Conservation (phyloP, 2,888 invertebrate species). For the Trachelus troglodyta region DNA sequence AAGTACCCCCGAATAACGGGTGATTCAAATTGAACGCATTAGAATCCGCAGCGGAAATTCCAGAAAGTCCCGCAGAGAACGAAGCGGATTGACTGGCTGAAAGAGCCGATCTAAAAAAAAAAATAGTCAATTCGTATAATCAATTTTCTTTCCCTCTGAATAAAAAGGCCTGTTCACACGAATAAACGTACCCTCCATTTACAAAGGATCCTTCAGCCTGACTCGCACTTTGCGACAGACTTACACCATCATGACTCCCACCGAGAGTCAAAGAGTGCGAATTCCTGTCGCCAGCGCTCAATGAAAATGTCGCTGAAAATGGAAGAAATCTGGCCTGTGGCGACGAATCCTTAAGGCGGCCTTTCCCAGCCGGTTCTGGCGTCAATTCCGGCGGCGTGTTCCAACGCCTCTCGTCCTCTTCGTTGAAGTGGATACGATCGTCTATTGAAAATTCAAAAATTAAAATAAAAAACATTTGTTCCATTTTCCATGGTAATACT, state of each 20-base stretch:
- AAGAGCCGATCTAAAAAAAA: conserved; percentile 36
- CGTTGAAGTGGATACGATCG: conserved; percentile 37
- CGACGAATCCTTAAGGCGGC: conserved; percentile 27
- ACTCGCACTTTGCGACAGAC: conserved; percentile 54
- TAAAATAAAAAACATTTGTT: neutral
- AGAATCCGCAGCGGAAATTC: conserved; percentile 48
- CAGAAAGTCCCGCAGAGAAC: conserved; percentile 47
- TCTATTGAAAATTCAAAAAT: conserved; percentile 29
- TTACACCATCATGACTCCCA: conserved; percentile 49
- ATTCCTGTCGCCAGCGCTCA: conserved; percentile 49
- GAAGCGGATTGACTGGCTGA: conserved; percentile 53
- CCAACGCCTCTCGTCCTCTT: conserved; percentile 45
- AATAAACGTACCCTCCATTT: conserved; percentile 37
- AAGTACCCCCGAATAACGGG: conserved; percentile 43
- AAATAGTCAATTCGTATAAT: neutral
- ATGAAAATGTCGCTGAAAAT: conserved; percentile 54
- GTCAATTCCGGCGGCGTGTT: conserved; percentile 50
- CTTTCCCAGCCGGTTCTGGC: conserved; percentile 30
- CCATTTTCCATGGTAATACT: neutral
- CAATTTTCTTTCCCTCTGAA: neutral
- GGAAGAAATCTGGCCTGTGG: conserved; percentile 52
- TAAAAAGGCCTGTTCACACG: neutral
- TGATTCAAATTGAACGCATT: conserved; percentile 46
- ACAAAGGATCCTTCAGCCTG: conserved; percentile 36
- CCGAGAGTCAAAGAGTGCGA: conserved; percentile 56